Percentiles rank a stretch among this genome's conserved stretches.
Evolutionary conservation across 2,113 vertebrate species (phyloP).

Genomic region (Mesitornis unicolor): DNA sequence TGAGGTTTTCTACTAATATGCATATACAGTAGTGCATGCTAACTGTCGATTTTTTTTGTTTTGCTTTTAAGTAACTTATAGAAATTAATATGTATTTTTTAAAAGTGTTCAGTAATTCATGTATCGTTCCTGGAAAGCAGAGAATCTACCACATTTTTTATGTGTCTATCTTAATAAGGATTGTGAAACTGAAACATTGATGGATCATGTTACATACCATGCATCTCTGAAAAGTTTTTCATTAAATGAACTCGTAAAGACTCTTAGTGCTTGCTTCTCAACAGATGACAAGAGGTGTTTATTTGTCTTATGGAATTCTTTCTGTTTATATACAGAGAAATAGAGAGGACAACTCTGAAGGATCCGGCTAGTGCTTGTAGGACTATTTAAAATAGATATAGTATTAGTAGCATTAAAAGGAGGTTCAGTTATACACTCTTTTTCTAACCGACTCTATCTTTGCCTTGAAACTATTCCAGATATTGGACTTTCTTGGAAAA

Average conservation of each 20-base stretch:
- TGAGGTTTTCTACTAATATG: not conserved
- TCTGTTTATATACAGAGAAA: conserved; percentile 25
- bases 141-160: not conserved
- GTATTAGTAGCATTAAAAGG: not conserved
- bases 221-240: conserved; percentile 43
- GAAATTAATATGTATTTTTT: conserved; percentile 27
- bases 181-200: not conserved
- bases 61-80: not conserved
- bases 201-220: not conserved
- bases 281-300: conserved; percentile 61
- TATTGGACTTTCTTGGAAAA: not conserved
- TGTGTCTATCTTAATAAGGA: not conserved
- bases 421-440: not conserved
- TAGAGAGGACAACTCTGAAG: not conserved
- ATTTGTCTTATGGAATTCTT: conserved; percentile 42
- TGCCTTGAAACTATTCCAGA: not conserved
- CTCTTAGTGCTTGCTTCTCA: not conserved
- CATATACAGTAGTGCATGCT: not conserved
- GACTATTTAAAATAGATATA: not conserved
- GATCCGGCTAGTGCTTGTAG: not conserved
- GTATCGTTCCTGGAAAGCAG: not conserved
- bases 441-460: not conserved
- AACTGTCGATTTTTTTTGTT: not conserved
- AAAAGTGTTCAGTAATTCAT: not conserved
- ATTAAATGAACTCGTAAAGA: conserved; percentile 38